Conservation (phyloP, 2,113 vertebrate genomes). For the Mus pahari region DNA sequence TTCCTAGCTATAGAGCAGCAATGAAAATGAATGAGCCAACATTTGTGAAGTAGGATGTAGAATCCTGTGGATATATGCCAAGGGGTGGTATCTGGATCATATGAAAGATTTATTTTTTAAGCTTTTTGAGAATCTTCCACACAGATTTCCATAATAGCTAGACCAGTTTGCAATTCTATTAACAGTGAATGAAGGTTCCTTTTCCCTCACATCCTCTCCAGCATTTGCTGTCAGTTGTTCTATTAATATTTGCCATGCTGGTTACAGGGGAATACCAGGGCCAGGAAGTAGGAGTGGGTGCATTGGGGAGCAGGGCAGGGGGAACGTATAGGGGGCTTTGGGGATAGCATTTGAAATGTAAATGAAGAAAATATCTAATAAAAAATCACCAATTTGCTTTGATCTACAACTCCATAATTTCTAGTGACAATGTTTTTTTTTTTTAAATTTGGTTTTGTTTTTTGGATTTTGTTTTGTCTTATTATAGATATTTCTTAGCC, state of each 20-base stretch:
- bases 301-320: too few relatives aligned
- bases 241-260: not conserved
- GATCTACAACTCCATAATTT: not conserved
- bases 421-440: not conserved
- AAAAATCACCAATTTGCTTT: not conserved
- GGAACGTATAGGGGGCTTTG: too few relatives aligned
- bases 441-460: not conserved
- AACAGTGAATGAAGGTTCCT: not conserved
- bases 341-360: too few relatives aligned
- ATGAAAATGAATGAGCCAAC: not conserved
- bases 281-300: too few relatives aligned
- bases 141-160: not conserved
- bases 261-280: too few relatives aligned
- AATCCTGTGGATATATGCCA: not conserved
- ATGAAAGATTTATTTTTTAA: not conserved
- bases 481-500: not conserved
- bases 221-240: not conserved
- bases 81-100: not conserved
- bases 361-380: too few relatives aligned
- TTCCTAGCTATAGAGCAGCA: not conserved
- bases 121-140: not conserved
- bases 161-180: not conserved
- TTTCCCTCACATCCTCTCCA: not conserved
- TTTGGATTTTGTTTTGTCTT: not conserved
- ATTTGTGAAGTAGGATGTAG: not conserved